Percentiles rank a stretch among this genome's conserved stretches.
Conservation (phyloP, 2,888 invertebrate genomes). For the Tipula unca region DNA sequence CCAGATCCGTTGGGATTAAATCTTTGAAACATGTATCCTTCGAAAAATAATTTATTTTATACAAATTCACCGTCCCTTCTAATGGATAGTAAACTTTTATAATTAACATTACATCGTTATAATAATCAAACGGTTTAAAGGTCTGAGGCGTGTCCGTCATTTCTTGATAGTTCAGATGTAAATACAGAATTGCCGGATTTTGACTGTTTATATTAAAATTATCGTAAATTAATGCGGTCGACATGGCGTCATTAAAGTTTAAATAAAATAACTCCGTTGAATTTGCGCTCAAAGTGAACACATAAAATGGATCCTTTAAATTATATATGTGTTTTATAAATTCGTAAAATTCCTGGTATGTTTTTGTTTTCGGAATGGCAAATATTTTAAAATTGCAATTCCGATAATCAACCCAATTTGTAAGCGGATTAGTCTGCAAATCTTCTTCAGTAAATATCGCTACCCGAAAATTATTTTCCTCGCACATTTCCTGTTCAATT, state of each 20-base stretch:
- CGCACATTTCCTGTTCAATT: constrained; percentile 81
- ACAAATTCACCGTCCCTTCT: constrained; percentile 85
- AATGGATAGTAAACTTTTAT: constrained; percentile 78
- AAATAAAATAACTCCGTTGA: not conserved
- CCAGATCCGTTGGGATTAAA: constrained; percentile 86
- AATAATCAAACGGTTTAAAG: constrained; percentile 82
- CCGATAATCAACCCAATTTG: constrained; percentile 78
- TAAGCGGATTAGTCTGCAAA: constrained; percentile 90
- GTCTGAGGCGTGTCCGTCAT: constrained; percentile 67
- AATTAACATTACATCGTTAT: constrained; percentile 55
- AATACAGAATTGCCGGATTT: constrained; percentile 68
- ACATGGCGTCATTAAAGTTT: not conserved
- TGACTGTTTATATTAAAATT: constrained; percentile 66
- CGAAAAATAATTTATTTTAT: constrained; percentile 82
- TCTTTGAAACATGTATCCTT: constrained; percentile 77
- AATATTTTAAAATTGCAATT: constrained; percentile 70
- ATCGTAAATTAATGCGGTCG: constrained; percentile 42
- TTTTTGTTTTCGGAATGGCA: constrained; percentile 83
- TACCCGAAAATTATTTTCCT: constrained; percentile 54
- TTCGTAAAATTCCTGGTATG: constrained; percentile 81
- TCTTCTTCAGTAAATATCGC: constrained; percentile 52
- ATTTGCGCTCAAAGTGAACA: constrained; percentile 48
- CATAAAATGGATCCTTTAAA: constrained; percentile 63
- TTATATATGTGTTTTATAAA: constrained; percentile 74
- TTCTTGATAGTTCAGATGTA: constrained; percentile 77